These are phyloP conservation scores for Drosophila anceps DNA, from an alignment of 2,888 invertebrate species.

Conservation along the genomic window DNA sequence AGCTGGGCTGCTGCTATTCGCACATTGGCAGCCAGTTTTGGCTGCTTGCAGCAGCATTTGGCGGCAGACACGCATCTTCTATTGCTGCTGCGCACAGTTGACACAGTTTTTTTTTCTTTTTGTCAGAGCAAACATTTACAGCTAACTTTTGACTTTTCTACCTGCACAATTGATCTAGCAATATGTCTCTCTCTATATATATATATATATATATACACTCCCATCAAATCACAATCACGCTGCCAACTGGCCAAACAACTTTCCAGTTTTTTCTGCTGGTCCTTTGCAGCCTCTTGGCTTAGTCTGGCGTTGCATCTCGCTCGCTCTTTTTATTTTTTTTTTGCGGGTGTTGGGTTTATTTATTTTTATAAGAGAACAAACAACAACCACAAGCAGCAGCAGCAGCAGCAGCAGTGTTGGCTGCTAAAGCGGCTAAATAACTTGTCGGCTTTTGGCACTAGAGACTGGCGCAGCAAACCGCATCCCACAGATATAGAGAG, in stretches of 20 bases:
- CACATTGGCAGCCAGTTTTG: slow-evolving; percentile 37
- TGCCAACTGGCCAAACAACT: slow-evolving; percentile 79
- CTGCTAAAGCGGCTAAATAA: slow-evolving; percentile 58
- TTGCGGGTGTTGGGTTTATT: slow-evolving; percentile 63
- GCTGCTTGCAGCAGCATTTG: slow-evolving; percentile 41
- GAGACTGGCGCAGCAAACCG: slow-evolving; percentile 46
- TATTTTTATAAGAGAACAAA: slow-evolving; percentile 75
- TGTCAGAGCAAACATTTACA: slow-evolving; percentile 32
- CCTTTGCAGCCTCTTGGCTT: slow-evolving; percentile 43
- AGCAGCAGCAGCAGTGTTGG: slow-evolving; percentile 14
- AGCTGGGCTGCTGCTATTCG: slow-evolving; percentile 8
- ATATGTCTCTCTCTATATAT: slow-evolving; percentile 8
- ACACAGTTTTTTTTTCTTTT: slow-evolving; percentile 60
- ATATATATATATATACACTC: slow-evolving; percentile 25
- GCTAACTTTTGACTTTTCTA: slow-evolving; percentile 17
- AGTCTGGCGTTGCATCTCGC: slow-evolving; percentile 39
- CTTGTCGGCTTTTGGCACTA: slow-evolving; percentile 60
- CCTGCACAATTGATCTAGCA: slow-evolving; percentile 40
- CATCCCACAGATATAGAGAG: slow-evolving; percentile 39
- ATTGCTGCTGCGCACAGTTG: slow-evolving; percentile 37
- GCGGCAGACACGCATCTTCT: slow-evolving; percentile 52
- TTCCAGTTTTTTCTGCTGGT: slow-evolving; percentile 72
- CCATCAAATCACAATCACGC: slow-evolving; percentile 42
- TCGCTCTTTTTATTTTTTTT: slow-evolving; percentile 41
- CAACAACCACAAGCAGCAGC: slow-evolving; percentile 16